Percentiles rank a stretch among this genome's conserved stretches.
These are phyloP conservation scores for Lagopus leucura DNA, from an alignment of 2,113 vertebrate species.

Conservation along the genomic window DNA sequence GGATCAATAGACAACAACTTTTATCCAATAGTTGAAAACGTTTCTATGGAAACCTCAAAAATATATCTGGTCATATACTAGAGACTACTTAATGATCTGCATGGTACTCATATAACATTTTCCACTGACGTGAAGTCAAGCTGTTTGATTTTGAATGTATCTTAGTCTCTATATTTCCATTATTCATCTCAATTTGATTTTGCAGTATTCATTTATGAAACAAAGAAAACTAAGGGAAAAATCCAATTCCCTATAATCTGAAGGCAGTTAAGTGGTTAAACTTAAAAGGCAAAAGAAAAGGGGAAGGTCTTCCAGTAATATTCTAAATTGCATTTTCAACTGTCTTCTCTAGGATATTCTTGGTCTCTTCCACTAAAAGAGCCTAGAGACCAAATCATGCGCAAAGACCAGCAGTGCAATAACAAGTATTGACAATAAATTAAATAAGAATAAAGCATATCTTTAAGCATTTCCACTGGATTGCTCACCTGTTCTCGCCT, in stretches of 20 bases:
- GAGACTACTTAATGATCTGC: not conserved
- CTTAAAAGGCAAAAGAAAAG: accelerated
- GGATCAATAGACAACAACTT: not conserved
- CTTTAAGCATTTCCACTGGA: not conserved
- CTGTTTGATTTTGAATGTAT: not conserved
- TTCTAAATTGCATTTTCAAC: not conserved
- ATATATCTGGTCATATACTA: not conserved
- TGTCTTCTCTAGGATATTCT: not conserved
- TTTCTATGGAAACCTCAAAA: not conserved
- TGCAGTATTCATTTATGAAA: not conserved
- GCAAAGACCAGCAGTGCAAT: not conserved
- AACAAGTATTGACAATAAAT: not conserved
- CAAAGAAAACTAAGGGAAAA: not conserved
- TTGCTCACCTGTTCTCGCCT: not conserved
- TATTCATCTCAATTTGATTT: not conserved
- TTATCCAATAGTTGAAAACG: not conserved
- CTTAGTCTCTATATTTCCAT: not conserved
- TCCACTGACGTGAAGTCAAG: not conserved
- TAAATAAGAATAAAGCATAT: not conserved
- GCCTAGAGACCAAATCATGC: not conserved
- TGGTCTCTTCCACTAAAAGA: not conserved
- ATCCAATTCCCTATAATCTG: not conserved
- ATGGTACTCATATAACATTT: not conserved
- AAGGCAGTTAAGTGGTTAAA: not conserved
- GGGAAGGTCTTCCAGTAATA: not conserved